phyloP scores from a whole-genome alignment of 2,113 vertebrate species.

The Gulo gulo region DNA sequence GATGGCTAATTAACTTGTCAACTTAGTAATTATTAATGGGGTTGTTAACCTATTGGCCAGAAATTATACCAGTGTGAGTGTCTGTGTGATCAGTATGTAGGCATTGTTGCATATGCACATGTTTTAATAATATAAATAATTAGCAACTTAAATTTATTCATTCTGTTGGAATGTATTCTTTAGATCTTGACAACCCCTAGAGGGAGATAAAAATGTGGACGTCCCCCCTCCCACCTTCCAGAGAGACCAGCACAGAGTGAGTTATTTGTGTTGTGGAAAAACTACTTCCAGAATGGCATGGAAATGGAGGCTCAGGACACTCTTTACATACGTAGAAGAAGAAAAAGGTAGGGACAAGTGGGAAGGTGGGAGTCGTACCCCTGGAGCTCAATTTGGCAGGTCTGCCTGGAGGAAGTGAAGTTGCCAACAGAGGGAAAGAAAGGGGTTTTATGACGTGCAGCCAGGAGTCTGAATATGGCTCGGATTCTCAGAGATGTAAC shows the following conservation, averaged over 20 bases:
- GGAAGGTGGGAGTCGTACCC: fast-evolving
- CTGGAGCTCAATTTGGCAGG: neutral
- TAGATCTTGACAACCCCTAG: neutral
- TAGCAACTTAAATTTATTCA: neutral
- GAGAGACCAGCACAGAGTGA: neutral
- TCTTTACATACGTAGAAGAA: neutral
- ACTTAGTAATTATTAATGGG: neutral
- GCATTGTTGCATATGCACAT: neutral
- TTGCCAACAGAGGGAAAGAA: neutral
- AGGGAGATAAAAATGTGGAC: neutral
- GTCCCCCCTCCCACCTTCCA: neutral
- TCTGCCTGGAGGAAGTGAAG: neutral
- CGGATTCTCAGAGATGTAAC: neutral
- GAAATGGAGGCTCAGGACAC: neutral
- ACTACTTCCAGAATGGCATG: neutral
- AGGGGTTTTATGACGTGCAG: neutral
- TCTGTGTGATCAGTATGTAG: neutral
- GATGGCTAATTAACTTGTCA: neutral
- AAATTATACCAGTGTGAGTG: no score
- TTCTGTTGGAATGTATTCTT: neutral
- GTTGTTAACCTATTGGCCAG: neutral
- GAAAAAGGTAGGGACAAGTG: neutral
- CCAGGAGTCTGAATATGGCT: neutral
- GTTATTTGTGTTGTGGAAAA: neutral
- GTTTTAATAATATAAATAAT: neutral